phyloP scores from a whole-genome alignment of 2,797 vertebrate species.

The Mormyrus proboscirostris region DNA sequence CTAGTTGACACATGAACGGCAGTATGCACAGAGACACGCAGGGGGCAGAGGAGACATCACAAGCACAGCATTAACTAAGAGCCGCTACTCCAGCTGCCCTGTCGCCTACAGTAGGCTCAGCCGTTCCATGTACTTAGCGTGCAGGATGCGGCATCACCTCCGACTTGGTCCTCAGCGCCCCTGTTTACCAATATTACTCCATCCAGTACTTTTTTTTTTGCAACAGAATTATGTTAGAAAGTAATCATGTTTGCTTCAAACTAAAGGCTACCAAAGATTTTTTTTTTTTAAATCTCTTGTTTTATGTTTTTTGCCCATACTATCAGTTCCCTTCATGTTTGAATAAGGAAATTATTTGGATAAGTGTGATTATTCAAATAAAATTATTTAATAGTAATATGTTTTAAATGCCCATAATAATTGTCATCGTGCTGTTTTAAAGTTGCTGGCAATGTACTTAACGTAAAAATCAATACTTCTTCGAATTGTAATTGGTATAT shows the following conservation, averaged over 20 bases:
- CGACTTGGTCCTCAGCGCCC: background rate
- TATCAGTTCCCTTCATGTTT: background rate
- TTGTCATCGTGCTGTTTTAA: background rate
- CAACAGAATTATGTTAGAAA: constrained; percentile 1
- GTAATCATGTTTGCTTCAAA: background rate
- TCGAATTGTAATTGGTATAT: constrained; percentile 14
- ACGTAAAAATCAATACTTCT: background rate
- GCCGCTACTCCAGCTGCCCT: background rate
- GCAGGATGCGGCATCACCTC: background rate
- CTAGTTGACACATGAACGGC: background rate
- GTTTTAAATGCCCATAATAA: background rate
- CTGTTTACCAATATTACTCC: background rate
- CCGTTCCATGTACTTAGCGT: background rate
- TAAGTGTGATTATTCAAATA: background rate
- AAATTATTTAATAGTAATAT: background rate
- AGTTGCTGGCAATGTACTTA: background rate
- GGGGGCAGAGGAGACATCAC: background rate
- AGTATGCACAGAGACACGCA: background rate
- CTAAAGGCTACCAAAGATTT: constrained; percentile 18
- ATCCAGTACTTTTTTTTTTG: background rate
- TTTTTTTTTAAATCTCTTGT: background rate
- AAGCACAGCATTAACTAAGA: background rate
- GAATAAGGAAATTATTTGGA: background rate
- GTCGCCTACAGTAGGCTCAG: background rate
- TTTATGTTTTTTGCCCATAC: background rate